Evolutionary conservation across 2,888 invertebrate species (phyloP), one percentile per base, ranked within the genome.

Genomic region (Cataglyphis altisquamis): DNA sequence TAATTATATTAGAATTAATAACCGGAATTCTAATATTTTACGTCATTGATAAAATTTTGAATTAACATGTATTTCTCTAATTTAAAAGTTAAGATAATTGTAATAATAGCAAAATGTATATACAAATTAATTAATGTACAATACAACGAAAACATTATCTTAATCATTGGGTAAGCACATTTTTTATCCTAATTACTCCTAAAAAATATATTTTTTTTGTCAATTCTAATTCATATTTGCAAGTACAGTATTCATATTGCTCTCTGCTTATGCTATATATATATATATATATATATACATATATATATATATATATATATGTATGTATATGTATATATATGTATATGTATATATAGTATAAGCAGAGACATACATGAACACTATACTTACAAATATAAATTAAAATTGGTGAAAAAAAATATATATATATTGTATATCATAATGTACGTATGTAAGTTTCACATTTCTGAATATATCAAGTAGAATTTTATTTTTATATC

Each of bases 401-500:
- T 25, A 25, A 1, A 25, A 25, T 25, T 25, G 25, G 1, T 1
- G 25, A 25, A 25, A 25, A 25, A 25, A 25, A 25, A 25, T 25
- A 25, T 25, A 25, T 25, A 25, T 25, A 25, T 25, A 25, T 25
- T 25, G 32, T 32, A 32, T 5, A 32, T 32, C 32, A 6, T 39
- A 32, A 52, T 48, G 48, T 52, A 48, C 12, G 8, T n/a, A n/a
- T n/a, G n/a, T n/a, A 21, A 68, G 32, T 70, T 52, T 32, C 9
- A 48, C n/a, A 3, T 48, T 12, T 68, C 15, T 32, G 18, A 67
- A 45, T 9, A 21, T 48, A 8, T 6, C 29, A 48, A 41, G 12
- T 21, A 48, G 21, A 70, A 3, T 70, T 32, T 70, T 36, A 39
- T 39, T 70, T 52, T 70, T 36, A 39, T 39, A 70, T 70, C 12